Evolutionary conservation across 2,113 vertebrate genomes (phyloP).

Genomic region (Sphyrna mokarran): DNA sequence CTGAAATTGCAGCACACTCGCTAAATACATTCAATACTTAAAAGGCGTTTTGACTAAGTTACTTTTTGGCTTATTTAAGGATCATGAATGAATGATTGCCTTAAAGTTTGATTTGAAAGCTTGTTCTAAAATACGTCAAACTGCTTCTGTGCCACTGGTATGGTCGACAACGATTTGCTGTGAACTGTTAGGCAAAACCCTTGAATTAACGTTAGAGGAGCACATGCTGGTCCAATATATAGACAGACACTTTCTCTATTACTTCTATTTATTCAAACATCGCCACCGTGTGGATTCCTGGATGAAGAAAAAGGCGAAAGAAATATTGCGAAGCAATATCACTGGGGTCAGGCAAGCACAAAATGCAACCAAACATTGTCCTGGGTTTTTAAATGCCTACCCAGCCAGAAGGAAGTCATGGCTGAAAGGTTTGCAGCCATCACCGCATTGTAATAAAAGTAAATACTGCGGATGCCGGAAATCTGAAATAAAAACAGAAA

Average conservation of each 20-base stretch:
- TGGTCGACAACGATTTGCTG: not conserved
- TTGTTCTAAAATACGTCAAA: not conserved
- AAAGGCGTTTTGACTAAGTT: not conserved
- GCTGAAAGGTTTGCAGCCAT: not conserved
- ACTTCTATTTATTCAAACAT: not conserved
- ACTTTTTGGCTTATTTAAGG: not conserved
- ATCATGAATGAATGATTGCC: not conserved
- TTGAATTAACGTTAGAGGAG: not conserved
- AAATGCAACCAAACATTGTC: not conserved
- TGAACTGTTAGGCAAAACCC: not conserved
- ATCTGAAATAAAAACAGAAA: too few relatives aligned
- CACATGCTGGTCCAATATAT: not conserved
- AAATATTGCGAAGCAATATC: not conserved
- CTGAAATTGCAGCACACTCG: not conserved
- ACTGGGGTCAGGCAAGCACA: not conserved
- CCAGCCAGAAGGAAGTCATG: not conserved
- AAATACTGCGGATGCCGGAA: too few relatives aligned
- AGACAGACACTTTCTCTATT: not conserved
- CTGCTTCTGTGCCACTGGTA: not conserved
- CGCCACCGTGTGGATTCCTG: not conserved
- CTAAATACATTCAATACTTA: not conserved
- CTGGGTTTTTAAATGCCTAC: not conserved
- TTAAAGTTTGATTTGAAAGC: not conserved
- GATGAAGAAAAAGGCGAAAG: not conserved
- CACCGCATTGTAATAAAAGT: not conserved